Conservation (phyloP, 2,113 vertebrate species). For the Notechis scutatus region DNA sequence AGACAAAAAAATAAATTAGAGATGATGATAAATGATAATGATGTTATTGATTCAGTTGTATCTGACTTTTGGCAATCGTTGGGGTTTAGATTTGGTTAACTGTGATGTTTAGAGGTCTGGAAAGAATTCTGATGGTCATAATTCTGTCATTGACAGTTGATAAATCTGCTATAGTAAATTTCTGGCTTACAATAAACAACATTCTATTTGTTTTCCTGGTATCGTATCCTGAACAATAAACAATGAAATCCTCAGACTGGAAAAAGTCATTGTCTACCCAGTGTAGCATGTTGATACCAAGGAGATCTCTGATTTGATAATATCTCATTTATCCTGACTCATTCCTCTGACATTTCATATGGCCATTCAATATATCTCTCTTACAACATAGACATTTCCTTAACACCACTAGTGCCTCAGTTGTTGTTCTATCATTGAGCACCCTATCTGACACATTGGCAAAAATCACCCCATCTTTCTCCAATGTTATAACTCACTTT, state of each 20-base stretch:
- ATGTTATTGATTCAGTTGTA: not conserved
- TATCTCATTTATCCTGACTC: not conserved
- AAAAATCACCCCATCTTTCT: not conserved
- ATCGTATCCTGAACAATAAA: not conserved
- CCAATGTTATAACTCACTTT: not conserved
- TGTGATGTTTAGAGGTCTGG: not conserved
- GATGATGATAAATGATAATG: not conserved
- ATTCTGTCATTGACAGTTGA: not conserved
- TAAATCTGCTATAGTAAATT: not conserved
- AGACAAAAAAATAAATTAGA: not conserved
- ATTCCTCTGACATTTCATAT: not conserved
- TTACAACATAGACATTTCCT: not conserved
- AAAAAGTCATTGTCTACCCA: not conserved
- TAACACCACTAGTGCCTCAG: not conserved
- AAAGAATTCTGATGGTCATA: not conserved
- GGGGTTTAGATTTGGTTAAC: not conserved
- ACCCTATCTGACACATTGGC: not conserved
- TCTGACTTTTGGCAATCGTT: not conserved
- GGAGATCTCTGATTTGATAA: not conserved
- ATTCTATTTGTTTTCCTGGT: not conserved
- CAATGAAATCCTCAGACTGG: not conserved
- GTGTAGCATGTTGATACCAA: not conserved
- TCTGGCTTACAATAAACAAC: not conserved
- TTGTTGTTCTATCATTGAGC: not conserved
- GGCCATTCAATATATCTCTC: not conserved